Evolutionary conservation across 2,888 invertebrate genomes (phyloP), one percentile per base, ranked within the genome.

Genomic region (Drosophila antonietae): DNA sequence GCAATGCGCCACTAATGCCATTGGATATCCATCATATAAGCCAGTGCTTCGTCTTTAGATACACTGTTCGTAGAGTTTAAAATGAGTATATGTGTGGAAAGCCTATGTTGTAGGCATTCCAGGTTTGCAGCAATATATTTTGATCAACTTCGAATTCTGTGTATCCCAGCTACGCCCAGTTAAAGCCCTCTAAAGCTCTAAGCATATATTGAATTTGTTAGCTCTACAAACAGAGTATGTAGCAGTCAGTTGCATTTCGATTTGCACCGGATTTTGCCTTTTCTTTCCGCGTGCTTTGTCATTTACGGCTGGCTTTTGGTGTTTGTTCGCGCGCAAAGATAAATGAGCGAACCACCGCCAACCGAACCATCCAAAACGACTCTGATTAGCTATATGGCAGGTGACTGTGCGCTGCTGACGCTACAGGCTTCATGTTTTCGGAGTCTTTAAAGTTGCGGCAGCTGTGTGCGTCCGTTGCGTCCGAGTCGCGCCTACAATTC

Each of bases 21-120:
- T 81, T 81, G 88, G 67, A 85, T 87, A 87, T 89, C 77, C 89
- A 83, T 87, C 89, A 81, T 87, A 74, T 80, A 81, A 85, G 81
- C 80, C 81, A 47, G 68, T 46, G 15, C 33, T 61, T 65, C 52
- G 62, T 44, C 31, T 20, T 58, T 46, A 33, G 10, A 44, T 43
- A 33, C 33, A 10, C 44, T 57, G 20, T 20, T 12, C 7, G 53
- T 0, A 1, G 10, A 23, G 0, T 5, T 18, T n/a, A 12, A 28
- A 39, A 10, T 10, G 53, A 7, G 53, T 3, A 23, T 53, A 53
- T 53, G 33, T 14, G 51, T 7, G 33, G 7, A 0, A 0, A 3
- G 14, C 12, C 9, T n/a, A 23, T 39, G 4, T 1, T 14, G 14
- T 14, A 2, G 14, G 1, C 6, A 37, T 37, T 5, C 14, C 37